Evolutionary conservation across 2,797 vertebrate species (phyloP).

Genomic region (Pangasius krempfi): DNA sequence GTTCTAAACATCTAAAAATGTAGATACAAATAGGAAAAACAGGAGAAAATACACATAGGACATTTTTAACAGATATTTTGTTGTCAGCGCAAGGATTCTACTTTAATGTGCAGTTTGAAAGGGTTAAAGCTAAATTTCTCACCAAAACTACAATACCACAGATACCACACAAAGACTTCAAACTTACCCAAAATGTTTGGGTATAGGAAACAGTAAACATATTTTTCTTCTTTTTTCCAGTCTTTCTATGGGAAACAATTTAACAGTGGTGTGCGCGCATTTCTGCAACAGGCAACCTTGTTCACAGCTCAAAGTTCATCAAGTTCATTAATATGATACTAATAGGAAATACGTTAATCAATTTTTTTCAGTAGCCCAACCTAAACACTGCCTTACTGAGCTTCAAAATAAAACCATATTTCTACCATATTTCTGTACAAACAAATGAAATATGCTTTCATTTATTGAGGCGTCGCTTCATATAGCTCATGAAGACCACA

Average conservation of each 20-base stretch:
- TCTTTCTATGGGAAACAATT: not conserved
- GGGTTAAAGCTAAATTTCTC: not conserved
- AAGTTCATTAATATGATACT: not conserved
- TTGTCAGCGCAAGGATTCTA: not conserved
- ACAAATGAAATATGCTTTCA: not conserved
- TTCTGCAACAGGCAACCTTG: not conserved
- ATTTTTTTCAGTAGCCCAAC: not conserved
- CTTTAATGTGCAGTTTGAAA: not conserved
- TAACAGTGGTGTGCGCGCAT: not conserved
- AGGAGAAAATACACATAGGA: no score
- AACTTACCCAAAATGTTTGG: not conserved
- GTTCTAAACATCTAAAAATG: not conserved
- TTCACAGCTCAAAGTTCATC: not conserved
- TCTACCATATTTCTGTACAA: not conserved
- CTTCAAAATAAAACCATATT: not conserved
- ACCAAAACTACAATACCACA: not conserved
- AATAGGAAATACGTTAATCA: not conserved
- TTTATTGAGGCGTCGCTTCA: not conserved
- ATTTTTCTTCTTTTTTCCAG: not conserved
- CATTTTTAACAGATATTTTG: not conserved
- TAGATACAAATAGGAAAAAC: not conserved
- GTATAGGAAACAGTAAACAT: not conserved
- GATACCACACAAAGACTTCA: not conserved
- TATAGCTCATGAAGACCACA: not conserved
- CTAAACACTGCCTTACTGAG: not conserved